Conservation (phyloP, 2,888 invertebrate species). For the Helobdella robusta region DNA sequence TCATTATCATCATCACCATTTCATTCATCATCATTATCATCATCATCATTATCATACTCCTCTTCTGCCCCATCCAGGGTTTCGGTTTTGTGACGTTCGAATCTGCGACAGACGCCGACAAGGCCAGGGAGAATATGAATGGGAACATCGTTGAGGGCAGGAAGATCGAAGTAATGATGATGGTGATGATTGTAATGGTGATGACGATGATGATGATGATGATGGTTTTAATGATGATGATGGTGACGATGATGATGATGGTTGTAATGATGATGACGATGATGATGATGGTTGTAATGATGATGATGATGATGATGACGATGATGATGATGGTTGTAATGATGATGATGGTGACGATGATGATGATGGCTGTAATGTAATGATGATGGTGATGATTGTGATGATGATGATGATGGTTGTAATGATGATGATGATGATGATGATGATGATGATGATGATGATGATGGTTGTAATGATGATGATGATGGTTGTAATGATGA, state of each 20-base stretch:
- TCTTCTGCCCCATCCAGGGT: slow-evolving; percentile 67
- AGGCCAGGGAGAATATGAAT: slow-evolving; percentile 99
- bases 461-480: background rate
- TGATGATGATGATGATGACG: background rate
- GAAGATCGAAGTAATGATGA: slow-evolving; percentile 80
- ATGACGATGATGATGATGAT: slow-evolving; percentile 27
- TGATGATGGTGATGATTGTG: background rate
- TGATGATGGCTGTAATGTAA: background rate
- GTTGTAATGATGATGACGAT: background rate
- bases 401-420: background rate
- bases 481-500: background rate
- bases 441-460: slow-evolving; percentile 11
- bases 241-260: background rate
- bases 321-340: background rate
- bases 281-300: background rate
- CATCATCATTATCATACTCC: no score
- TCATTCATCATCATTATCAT: no score
- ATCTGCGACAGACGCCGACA: slow-evolving; percentile 99
- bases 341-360: background rate
- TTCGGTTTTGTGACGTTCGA: slow-evolving; percentile 99
- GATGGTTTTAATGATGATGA: slow-evolving; percentile 15
- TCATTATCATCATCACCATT: no score
- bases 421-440: slow-evolving; percentile 3
- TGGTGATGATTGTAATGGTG: slow-evolving; percentile 19
- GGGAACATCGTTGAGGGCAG: slow-evolving; percentile 99